Base-by-base conservation (phyloP, 1,140 invertebrate species). In the Drosophila dunni region DNA sequence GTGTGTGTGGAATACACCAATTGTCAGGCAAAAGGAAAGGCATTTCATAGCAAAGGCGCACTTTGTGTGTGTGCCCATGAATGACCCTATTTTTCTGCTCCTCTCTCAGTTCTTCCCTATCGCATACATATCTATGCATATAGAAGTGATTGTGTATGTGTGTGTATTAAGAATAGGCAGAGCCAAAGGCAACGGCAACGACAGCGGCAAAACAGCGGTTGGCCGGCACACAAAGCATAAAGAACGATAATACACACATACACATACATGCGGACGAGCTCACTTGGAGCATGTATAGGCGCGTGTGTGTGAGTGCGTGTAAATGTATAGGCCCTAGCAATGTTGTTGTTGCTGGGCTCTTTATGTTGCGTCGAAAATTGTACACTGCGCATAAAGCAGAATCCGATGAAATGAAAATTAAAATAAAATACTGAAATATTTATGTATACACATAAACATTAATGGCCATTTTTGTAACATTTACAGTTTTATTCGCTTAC, bases 161-260 rank as follows among this genome's bases (percentile, higher is more conserved):
- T 61, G 78, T 79, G 77, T 54, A 48, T 71, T 46, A 61, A 82
- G 79, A 81, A 86, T 82, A 79, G 78, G 69, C 74, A 69, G 54
- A 80, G 64, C 40, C 61, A 64, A 61, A 57, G 61, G 56, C 71
- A 58, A 50, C 46, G 63, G 70, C 50, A 45, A 54, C 63, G 34
- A 68, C 63, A 76, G 76, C 79, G 62, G 40, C 62, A 54, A 53
- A 58, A 60, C 62, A 64, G 65, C 72, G 77, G 54, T 71, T 63
- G 74, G 75, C 79, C 79, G 79, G 79, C 70, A 82, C 61, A 82
- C 79, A 82, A 82, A 81, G 79, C 79, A 78, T 81, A 81, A 82
- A 82, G 79, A 81, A 81, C 79, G 79, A 81, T 81, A 81, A 78
- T 78, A 81, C 62, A 79, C 53, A 75, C 67, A 80, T 44, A 61